Evolutionary conservation across 2,797 vertebrate genomes (phyloP).

Genomic region (Coilia nasus): DNA sequence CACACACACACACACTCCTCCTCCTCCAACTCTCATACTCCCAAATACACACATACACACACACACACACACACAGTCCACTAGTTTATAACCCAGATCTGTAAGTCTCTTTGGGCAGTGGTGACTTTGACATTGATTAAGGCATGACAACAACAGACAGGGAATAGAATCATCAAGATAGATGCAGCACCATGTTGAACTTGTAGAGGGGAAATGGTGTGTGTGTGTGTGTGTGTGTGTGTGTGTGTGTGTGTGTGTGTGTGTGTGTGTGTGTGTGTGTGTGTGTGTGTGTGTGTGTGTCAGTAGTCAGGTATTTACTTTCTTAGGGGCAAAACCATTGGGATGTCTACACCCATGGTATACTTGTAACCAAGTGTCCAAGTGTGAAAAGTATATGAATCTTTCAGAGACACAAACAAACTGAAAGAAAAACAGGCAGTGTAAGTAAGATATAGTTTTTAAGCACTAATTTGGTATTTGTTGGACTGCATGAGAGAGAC

Average conservation of each 20-base stretch:
- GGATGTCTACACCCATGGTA: neutral
- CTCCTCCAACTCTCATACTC: too few relatives aligned
- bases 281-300: too few relatives aligned
- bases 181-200: slow-evolving; percentile 61
- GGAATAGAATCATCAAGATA: slow-evolving; percentile 67
- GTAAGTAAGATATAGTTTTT: neutral
- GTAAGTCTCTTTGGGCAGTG: slow-evolving; percentile 65
- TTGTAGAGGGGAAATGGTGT: neutral
- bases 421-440: neutral
- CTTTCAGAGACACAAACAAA: neutral
- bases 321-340: too few relatives aligned
- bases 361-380: neutral
- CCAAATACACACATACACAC: neutral
- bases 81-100: slow-evolving; percentile 56
- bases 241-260: too few relatives aligned
- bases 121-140: slow-evolving; percentile 67
- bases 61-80: neutral
- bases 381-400: neutral
- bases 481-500: neutral
- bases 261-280: too few relatives aligned
- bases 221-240: too few relatives aligned
- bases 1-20: too few relatives aligned
- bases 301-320: too few relatives aligned
- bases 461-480: neutral
- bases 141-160: slow-evolving; percentile 63